These are phyloP conservation scores for Yponomeuta cagnagella DNA, from an alignment of 2,888 invertebrate genomes.

Conservation along the genomic window DNA sequence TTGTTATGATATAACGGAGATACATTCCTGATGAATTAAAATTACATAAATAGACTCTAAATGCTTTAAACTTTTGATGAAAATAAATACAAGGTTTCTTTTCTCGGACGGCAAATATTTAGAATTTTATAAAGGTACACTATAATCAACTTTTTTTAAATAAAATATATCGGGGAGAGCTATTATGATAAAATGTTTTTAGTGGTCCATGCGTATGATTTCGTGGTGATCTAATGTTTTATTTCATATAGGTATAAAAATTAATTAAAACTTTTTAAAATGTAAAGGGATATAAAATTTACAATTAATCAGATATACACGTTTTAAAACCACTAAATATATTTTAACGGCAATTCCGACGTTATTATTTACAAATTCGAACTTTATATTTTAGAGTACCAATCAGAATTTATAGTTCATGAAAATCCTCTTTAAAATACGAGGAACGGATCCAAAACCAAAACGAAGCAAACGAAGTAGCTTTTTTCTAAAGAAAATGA, in stretches of 20 bases:
- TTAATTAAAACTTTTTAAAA: slow-evolving; percentile 12
- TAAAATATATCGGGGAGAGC: background rate
- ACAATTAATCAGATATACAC: slow-evolving; percentile 5
- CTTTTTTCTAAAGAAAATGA: slow-evolving; percentile 52
- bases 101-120: slow-evolving; percentile 12
- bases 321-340: slow-evolving; percentile 6
- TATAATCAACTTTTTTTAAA: background rate
- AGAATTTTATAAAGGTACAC: background rate
- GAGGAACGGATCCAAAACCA: too few relatives aligned
- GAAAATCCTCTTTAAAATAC: too few relatives aligned
- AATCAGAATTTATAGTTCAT: background rate
- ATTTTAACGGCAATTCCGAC: slow-evolving; percentile 12
- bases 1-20: background rate
- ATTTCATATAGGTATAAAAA: slow-evolving; percentile 12
- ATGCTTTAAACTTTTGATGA: background rate
- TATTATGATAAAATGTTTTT: slow-evolving; percentile 9
- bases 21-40: background rate
- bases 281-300: slow-evolving; percentile 16
- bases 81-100: background rate
- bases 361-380: slow-evolving; percentile 11
- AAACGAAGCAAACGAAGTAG: slow-evolving; percentile 2
- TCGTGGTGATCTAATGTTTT: slow-evolving; percentile 11
- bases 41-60: background rate
- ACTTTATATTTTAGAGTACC: slow-evolving; percentile 6
- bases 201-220: slow-evolving; percentile 13